Conservation (phyloP, 1,140 invertebrate genomes). For the Pollicipes pollicipes region DNA sequence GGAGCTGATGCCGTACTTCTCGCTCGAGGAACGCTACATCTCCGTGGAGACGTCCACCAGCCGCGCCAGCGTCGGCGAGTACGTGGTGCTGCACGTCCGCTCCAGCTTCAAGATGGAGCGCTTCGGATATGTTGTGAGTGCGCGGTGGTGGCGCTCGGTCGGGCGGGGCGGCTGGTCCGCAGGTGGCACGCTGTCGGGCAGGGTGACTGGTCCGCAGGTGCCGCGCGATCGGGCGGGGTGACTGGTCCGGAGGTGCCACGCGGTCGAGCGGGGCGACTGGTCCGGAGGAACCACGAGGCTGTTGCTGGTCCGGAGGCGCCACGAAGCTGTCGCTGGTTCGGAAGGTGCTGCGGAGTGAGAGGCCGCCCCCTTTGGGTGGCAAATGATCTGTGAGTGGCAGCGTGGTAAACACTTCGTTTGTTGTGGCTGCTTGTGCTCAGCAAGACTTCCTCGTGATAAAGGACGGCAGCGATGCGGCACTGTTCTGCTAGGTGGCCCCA, state of each 20-base stretch:
- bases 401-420: no score
- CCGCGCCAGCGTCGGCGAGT: conserved; percentile 27
- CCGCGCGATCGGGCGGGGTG: neutral
- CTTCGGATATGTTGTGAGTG: conserved; percentile 29
- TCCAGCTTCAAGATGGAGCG: conserved; percentile 28
- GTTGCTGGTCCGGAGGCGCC: no score
- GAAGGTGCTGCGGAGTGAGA: no score
- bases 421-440: no score
- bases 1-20: conserved; percentile 16
- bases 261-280: neutral
- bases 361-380: no score
- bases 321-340: no score
- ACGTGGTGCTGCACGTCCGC: conserved; percentile 31
- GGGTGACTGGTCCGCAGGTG: neutral
- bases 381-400: no score
- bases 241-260: neutral
- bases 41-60: conserved; percentile 26
- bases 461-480: no score
- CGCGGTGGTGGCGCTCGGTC: neutral
- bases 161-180: neutral
- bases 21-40: conserved; percentile 23
- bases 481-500: no score
- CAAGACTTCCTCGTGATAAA: no score
- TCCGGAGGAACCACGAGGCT: neutral
- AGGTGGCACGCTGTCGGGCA: neutral